Evolutionary conservation across 2,113 vertebrate genomes (phyloP).

Genomic region (Cheirogaleus medius): DNA sequence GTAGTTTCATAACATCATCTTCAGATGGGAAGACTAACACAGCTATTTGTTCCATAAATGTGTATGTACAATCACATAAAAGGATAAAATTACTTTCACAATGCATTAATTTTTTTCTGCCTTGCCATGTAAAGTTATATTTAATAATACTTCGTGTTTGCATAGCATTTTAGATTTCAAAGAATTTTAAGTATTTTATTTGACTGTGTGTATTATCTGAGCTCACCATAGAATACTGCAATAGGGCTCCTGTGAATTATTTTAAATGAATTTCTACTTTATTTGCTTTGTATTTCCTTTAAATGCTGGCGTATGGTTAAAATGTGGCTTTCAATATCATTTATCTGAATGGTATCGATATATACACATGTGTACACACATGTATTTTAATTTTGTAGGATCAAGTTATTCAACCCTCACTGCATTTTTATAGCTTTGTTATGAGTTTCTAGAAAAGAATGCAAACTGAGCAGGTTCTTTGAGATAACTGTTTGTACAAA

Average conservation of each 20-base stretch:
- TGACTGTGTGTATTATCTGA: not conserved
- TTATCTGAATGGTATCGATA: not conserved
- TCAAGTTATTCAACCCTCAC: not conserved
- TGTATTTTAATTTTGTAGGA: slow-evolving; percentile 27
- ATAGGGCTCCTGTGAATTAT: not conserved
- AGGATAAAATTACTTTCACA: slow-evolving; percentile 48
- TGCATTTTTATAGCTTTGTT: not conserved
- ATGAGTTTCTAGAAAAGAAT: not conserved
- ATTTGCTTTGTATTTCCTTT: slow-evolving; percentile 22
- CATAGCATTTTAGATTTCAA: slow-evolving; percentile 30
- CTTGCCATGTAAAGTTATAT: not conserved
- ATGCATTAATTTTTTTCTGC: slow-evolving; percentile 41
- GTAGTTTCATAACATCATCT: not conserved
- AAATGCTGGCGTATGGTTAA: not conserved
- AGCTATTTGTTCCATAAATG: slow-evolving; percentile 47
- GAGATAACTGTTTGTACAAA: slow-evolving; percentile 50
- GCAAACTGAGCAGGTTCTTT: not conserved
- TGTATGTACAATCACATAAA: slow-evolving; percentile 26
- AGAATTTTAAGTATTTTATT: not conserved
- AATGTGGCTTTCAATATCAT: slow-evolving; percentile 8
- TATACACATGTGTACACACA: not conserved
- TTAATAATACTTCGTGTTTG: not conserved
- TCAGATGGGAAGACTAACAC: not conserved
- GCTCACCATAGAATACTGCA: not conserved
- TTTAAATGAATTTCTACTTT: slow-evolving; percentile 37